These are phyloP conservation scores for Brassicogethes aeneus DNA, from an alignment of 2,888 invertebrate genomes.

Conservation along the genomic window DNA sequence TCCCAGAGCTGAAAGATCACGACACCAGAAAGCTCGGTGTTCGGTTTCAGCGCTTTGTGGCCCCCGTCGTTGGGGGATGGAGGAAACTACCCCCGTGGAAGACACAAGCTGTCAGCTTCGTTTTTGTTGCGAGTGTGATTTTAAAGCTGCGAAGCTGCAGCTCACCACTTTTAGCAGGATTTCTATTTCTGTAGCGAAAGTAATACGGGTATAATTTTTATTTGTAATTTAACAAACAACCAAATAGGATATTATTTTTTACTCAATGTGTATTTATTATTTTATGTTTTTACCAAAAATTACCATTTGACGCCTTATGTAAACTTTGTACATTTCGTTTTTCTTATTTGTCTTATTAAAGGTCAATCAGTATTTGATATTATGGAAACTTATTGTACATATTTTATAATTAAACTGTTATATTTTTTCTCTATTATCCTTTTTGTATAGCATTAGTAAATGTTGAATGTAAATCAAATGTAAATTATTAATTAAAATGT, in stretches of 20 bases:
- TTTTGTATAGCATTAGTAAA: constrained; percentile 21
- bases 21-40: constrained; percentile 33
- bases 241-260: no score
- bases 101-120: constrained; percentile 16
- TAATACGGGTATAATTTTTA: no score
- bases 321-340: constrained; percentile 1
- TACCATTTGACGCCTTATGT: no score
- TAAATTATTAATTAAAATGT: constrained; percentile 18
- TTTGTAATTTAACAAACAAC: no score
- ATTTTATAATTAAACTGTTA: constrained; percentile 21
- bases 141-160: no score
- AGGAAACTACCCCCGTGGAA: no score
- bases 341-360: constrained; percentile 3
- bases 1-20: constrained; percentile 33
- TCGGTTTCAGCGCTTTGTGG: constrained; percentile 31
- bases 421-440: constrained; percentile 14
- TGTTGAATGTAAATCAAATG: constrained; percentile 23
- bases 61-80: no score
- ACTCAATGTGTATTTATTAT: no score
- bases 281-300: no score
- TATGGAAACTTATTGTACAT: constrained; percentile 13
- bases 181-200: no score
- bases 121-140: constrained; percentile 18
- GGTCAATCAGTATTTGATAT: constrained; percentile 1
- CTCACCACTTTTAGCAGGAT: constrained; percentile 29